These are phyloP conservation scores for Tyrannus savana DNA, from an alignment of 2,113 vertebrate species.

Conservation along the genomic window DNA sequence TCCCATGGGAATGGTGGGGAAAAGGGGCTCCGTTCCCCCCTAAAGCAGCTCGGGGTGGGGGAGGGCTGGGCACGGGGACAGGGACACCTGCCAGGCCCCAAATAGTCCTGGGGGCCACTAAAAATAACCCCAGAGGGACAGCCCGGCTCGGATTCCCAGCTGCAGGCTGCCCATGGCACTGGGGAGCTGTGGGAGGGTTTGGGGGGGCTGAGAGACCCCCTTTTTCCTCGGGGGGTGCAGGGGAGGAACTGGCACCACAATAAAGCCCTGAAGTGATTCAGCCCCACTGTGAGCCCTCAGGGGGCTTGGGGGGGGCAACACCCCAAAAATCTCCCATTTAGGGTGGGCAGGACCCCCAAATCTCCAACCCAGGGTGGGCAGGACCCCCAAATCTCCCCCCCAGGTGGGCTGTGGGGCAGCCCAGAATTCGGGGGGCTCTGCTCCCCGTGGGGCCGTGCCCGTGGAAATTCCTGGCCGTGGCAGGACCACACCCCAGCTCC, in stretches of 20 bases:
- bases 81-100: background rate
- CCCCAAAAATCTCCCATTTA: background rate
- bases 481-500: background rate
- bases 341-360: too few relatives aligned
- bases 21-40: background rate
- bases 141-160: background rate
- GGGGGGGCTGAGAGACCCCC: background rate
- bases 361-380: too few relatives aligned
- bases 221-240: rapidly evolving
- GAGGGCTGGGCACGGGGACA: background rate
- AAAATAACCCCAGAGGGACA: background rate
- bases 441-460: rapidly evolving
- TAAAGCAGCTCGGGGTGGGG: background rate
- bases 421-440: background rate
- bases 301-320: background rate
- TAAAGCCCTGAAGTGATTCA: rapidly evolving
- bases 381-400: rapidly evolving
- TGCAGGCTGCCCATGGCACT: background rate
- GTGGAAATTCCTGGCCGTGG: background rate
- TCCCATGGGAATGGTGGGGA: background rate
- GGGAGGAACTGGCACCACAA: rapidly evolving
- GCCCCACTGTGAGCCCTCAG: rapidly evolving
- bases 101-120: background rate
- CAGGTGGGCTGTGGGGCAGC: background rate
- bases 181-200: rapidly evolving